Conservation (phyloP, 2,888 invertebrate species). For the Philereme vetulata region DNA sequence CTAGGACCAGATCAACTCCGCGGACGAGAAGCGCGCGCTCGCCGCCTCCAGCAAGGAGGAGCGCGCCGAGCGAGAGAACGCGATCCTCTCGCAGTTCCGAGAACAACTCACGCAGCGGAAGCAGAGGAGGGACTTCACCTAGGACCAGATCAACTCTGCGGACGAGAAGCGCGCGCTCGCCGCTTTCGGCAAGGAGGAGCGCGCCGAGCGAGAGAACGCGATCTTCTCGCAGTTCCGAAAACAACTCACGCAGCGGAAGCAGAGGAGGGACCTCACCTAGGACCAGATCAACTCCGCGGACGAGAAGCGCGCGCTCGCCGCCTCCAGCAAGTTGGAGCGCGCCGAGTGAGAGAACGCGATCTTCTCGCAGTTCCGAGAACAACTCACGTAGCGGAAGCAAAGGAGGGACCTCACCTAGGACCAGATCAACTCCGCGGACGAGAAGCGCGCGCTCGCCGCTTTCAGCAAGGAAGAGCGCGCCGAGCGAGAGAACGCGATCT, state of each 20-base stretch:
- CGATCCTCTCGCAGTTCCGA: slow-evolving; percentile 96
- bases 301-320: slow-evolving; percentile 61
- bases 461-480: slow-evolving; percentile 99
- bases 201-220: slow-evolving; percentile 97
- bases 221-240: slow-evolving; percentile 97
- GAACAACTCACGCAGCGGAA: slow-evolving; percentile 85
- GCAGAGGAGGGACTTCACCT: slow-evolving; percentile 48
- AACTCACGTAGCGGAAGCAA: too few relatives aligned
- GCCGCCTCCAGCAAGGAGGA: slow-evolving; percentile 99
- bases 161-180: slow-evolving; percentile 99
- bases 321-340: too few relatives aligned
- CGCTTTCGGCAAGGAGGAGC: slow-evolving; percentile 99
- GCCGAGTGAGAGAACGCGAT: too few relatives aligned
- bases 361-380: too few relatives aligned
- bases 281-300: too few relatives aligned
- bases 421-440: too few relatives aligned
- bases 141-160: slow-evolving; percentile 99
- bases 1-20: slow-evolving; percentile 99
- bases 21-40: slow-evolving; percentile 98
- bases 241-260: slow-evolving; percentile 80
- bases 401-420: too few relatives aligned
- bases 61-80: slow-evolving; percentile 96
- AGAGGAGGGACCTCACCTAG: slow-evolving; percentile 48
- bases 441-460: slow-evolving; percentile 86
- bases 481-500: slow-evolving; percentile 97